phyloP scores from a whole-genome alignment of 2,113 vertebrate genomes.

The Rallus limicola region DNA sequence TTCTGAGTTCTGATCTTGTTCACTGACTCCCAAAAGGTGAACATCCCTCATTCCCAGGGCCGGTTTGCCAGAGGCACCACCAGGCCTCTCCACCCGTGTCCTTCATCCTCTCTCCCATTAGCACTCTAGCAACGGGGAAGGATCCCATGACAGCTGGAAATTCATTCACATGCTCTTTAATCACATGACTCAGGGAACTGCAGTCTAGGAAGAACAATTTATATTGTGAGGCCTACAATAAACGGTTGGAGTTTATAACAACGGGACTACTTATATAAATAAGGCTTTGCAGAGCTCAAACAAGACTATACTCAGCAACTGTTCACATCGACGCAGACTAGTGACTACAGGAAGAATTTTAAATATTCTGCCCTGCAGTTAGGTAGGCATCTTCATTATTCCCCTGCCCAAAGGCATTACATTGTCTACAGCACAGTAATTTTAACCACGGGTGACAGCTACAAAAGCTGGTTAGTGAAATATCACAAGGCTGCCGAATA shows the following conservation, averaged over 20 bases:
- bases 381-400: not conserved
- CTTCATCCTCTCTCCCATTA: not conserved
- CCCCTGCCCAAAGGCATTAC: not conserved
- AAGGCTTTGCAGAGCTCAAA: slow-evolving; percentile 22
- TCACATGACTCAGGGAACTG: not conserved
- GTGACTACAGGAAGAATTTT: not conserved
- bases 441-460: not conserved
- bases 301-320: not conserved
- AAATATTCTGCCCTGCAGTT: not conserved
- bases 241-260: not conserved
- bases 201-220: slow-evolving; percentile 38
- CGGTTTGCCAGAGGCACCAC: not conserved
- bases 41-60: not conserved
- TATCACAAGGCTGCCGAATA: not conserved
- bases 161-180: slow-evolving; percentile 40
- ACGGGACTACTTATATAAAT: not conserved
- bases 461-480: not conserved
- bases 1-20: not conserved
- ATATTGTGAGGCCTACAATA: not conserved
- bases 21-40: not conserved
- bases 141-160: slow-evolving; percentile 3
- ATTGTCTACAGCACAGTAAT: not conserved
- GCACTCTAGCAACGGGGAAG: not conserved
- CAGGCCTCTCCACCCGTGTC: not conserved
- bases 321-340: not conserved